phyloP scores from a whole-genome alignment of 2,888 invertebrate species.

The Heliconius sara region DNA sequence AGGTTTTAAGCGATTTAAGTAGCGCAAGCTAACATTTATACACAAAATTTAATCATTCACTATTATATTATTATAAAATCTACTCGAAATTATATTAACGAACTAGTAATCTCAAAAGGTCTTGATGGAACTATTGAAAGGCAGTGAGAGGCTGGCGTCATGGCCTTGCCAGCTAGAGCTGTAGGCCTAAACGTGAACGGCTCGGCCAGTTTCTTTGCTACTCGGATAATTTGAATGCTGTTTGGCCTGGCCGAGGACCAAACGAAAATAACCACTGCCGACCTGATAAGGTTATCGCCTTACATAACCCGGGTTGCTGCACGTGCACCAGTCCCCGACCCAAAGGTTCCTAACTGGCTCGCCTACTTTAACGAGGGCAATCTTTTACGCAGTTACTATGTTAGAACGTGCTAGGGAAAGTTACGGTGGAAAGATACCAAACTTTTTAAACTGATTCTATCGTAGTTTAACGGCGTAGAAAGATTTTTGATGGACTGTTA shows the following conservation, averaged over 20 bases:
- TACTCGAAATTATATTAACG: not conserved
- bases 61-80: not conserved
- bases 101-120: slow-evolving; percentile 9
- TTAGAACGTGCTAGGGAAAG: slow-evolving; percentile 43
- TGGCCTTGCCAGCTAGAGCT: slow-evolving; percentile 36
- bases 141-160: slow-evolving; percentile 49
- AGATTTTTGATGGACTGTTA: not conserved
- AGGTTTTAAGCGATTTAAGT: not conserved
- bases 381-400: slow-evolving; percentile 51
- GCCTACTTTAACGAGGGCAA: slow-evolving; percentile 35
- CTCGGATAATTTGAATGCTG: not conserved
- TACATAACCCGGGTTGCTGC: slow-evolving; percentile 63
- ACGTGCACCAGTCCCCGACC: slow-evolving; percentile 60
- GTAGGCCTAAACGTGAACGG: slow-evolving; percentile 49
- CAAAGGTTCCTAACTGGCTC: slow-evolving; percentile 35
- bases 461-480: not conserved
- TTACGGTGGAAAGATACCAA: slow-evolving; percentile 27
- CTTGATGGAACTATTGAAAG: slow-evolving; percentile 27
- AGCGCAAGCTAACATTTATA: not conserved
- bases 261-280: slow-evolving; percentile 60
- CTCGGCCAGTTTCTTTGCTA: slow-evolving; percentile 18
- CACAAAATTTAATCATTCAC: not conserved
- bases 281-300: slow-evolving; percentile 67
- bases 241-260: slow-evolving; percentile 39
- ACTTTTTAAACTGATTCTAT: slow-evolving; percentile 17